phyloP scores from a whole-genome alignment of 2,888 invertebrate genomes.

The Tenthredo scrophulariae region DNA sequence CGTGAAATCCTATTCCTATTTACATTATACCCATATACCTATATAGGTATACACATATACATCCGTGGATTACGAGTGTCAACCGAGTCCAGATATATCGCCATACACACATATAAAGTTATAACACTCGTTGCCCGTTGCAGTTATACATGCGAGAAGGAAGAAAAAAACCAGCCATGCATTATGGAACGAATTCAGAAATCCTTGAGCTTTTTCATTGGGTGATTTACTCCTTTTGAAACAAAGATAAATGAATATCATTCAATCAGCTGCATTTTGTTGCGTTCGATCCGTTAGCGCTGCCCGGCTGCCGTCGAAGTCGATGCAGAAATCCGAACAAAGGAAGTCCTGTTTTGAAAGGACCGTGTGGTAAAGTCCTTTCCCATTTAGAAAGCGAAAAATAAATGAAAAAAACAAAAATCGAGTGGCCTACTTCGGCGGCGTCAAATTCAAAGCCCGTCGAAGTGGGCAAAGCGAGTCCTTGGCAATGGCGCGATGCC shows the following conservation, averaged over 20 bases:
- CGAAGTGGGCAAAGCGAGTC: slow-evolving; percentile 42
- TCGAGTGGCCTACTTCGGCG: slow-evolving; percentile 19
- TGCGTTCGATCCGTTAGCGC: background rate
- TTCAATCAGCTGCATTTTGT: background rate
- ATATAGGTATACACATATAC: background rate
- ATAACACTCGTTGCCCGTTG: background rate
- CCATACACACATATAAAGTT: background rate
- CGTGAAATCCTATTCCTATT: slow-evolving; percentile 36
- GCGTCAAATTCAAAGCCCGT: slow-evolving; percentile 43
- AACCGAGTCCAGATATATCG: slow-evolving; percentile 30
- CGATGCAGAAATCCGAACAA: background rate
- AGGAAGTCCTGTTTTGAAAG: background rate
- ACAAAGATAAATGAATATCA: background rate
- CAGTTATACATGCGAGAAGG: background rate
- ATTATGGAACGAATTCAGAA: background rate
- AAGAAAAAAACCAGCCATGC: background rate
- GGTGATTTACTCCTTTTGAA: background rate
- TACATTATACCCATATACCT: background rate
- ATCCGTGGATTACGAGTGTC: slow-evolving; percentile 29
- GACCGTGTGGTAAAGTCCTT: background rate
- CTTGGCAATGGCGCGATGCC: slow-evolving; percentile 24
- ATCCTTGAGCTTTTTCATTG: background rate
- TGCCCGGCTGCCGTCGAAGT: background rate
- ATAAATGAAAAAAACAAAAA: background rate
- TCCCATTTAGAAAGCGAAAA: background rate